Percentiles rank a stretch among this genome's conserved stretches.
phyloP scores from a whole-genome alignment of 2,113 vertebrate genomes.

The Anseranas semipalmata region DNA sequence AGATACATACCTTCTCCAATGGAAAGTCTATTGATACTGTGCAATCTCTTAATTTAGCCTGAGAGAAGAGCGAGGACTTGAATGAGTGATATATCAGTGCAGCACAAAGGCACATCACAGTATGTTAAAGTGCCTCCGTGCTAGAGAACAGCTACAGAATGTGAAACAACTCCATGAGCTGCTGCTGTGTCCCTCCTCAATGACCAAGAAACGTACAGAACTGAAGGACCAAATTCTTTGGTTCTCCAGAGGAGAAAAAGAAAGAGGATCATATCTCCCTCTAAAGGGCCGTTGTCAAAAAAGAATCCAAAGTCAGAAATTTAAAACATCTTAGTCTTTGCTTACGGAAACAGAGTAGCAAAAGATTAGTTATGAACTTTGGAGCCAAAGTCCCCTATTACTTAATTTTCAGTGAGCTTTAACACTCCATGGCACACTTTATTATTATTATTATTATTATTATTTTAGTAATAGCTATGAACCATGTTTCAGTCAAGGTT shows the following conservation, averaged over 20 bases:
- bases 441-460: background rate
- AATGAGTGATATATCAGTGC: background rate
- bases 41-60: background rate
- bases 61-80: background rate
- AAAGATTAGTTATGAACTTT: background rate
- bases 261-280: background rate
- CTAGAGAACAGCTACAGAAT: background rate
- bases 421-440: background rate
- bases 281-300: background rate
- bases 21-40: background rate
- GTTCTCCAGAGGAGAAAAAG: background rate
- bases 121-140: background rate
- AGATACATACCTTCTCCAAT: background rate
- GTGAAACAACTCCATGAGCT: background rate
- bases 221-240: background rate
- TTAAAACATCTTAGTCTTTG: background rate
- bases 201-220: background rate
- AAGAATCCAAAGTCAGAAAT: background rate
- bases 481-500: background rate
- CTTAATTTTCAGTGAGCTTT: background rate
- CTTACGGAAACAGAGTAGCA: background rate
- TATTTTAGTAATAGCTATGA: background rate
- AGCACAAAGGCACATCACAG: background rate
- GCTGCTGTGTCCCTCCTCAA: background rate
- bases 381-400: background rate